These are phyloP conservation scores for Coremacera marginata DNA, from an alignment of 2,888 invertebrate genomes.

Conservation along the genomic window DNA sequence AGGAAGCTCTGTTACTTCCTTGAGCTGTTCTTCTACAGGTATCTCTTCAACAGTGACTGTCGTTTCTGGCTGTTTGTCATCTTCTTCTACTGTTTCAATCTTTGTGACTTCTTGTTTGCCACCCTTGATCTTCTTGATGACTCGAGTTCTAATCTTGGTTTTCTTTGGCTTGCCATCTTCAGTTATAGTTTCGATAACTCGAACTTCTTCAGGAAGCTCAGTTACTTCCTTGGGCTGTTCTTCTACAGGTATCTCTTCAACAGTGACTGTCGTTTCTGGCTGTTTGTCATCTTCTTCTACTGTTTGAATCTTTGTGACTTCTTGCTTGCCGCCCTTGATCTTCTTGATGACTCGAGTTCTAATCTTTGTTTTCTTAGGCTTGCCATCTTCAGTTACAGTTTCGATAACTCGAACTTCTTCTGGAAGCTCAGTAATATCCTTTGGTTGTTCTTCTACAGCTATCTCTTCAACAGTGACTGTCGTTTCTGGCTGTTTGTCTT, in stretches of 20 bases:
- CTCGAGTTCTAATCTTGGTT: slow-evolving; percentile 28
- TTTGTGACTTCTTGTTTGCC: slow-evolving; percentile 34
- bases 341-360: slow-evolving; percentile 37
- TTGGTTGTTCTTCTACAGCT: slow-evolving; percentile 22
- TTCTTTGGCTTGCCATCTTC: slow-evolving; percentile 30
- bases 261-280: slow-evolving; percentile 32
- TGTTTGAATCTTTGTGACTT: slow-evolving; percentile 32
- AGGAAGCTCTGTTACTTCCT: slow-evolving; percentile 59
- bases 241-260: slow-evolving; percentile 26
- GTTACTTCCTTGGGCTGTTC: slow-evolving; percentile 18
- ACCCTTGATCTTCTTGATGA: slow-evolving; percentile 34
- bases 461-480: slow-evolving; percentile 23
- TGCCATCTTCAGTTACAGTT: slow-evolving; percentile 29
- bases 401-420: slow-evolving; percentile 30
- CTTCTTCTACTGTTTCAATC: slow-evolving; percentile 33
- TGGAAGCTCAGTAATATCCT: slow-evolving; percentile 19
- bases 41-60: slow-evolving; percentile 35
- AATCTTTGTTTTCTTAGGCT: slow-evolving; percentile 31
- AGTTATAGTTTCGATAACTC: slow-evolving; percentile 29
- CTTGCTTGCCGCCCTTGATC: slow-evolving; percentile 31
- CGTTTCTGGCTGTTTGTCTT: slow-evolving; percentile 27
- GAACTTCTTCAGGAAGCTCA: slow-evolving; percentile 31
- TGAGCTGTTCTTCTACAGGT: slow-evolving; percentile 40
- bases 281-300: slow-evolving; percentile 35
- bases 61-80: slow-evolving; percentile 29